Conservation (phyloP, 1,140 invertebrate species). For the Caenorhabditis remanei region DNA sequence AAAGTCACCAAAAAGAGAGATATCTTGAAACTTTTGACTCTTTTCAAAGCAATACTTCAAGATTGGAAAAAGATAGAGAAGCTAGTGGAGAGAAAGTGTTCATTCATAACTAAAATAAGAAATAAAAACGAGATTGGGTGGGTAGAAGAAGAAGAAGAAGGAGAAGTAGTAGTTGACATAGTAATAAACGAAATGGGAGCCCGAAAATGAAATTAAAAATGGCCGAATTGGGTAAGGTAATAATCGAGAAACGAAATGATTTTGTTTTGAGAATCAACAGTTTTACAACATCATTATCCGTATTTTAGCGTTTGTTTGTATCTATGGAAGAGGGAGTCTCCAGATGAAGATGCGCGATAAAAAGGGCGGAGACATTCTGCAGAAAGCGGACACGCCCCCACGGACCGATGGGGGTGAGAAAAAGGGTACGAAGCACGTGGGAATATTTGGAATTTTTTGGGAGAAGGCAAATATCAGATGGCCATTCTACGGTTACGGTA, state of each 20-base stretch:
- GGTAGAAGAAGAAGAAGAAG: neutral
- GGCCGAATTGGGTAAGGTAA: neutral
- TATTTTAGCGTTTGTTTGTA: neutral
- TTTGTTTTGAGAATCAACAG: slow-evolving; percentile 11
- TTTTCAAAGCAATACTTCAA: slow-evolving; percentile 23
- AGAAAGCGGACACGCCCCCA: neutral
- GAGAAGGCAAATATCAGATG: too few species aligned
- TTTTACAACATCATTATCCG: slow-evolving; percentile 49
- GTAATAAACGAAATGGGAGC: neutral
- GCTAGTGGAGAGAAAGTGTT: neutral
- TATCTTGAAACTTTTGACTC: slow-evolving; percentile 26
- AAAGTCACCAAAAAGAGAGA: slow-evolving; percentile 4
- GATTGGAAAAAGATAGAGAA: slow-evolving; percentile 20
- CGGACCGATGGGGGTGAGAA: neutral
- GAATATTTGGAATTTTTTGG: too few species aligned
- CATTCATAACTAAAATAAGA: slow-evolving; percentile 1
- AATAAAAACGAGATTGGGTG: neutral
- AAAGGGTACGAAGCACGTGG: too few species aligned
- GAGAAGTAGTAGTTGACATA: slow-evolving; percentile 6
- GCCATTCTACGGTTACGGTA: too few species aligned
- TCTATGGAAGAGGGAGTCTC: neutral
- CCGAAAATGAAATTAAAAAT: slow-evolving; percentile 21
- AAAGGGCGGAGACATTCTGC: slow-evolving; percentile 11
- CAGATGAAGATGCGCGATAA: slow-evolving; percentile 45
- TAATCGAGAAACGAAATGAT: neutral